Conservation (phyloP, 2,113 vertebrate species). For the Aix galericulata region DNA sequence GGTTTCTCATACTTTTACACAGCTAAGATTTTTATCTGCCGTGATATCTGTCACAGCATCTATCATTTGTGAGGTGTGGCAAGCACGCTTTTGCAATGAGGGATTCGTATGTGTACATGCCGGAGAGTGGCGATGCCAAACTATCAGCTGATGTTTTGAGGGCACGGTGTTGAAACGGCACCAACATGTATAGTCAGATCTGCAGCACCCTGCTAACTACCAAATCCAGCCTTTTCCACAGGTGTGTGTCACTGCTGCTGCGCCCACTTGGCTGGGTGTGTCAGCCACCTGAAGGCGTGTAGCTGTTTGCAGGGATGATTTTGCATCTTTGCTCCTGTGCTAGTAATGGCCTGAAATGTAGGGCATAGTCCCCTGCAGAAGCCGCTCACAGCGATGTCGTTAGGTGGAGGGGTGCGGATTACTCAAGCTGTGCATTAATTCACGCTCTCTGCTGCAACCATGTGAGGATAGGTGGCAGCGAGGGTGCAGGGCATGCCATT, state of each 20-base stretch:
- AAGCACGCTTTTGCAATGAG: slow-evolving; percentile 47
- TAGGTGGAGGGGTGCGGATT: not conserved
- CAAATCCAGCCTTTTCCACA: slow-evolving; percentile 57
- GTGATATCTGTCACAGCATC: slow-evolving; percentile 55
- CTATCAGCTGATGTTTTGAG: slow-evolving; percentile 62
- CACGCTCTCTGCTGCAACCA: not conserved
- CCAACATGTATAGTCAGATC: slow-evolving; percentile 70
- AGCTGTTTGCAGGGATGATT: slow-evolving; percentile 65
- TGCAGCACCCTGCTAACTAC: slow-evolving; percentile 37
- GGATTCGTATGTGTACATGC: slow-evolving; percentile 45
- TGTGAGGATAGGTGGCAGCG: not conserved
- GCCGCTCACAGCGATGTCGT: not conserved
- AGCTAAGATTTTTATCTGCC: slow-evolving; percentile 45
- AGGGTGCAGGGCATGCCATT: not conserved
- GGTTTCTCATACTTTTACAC: slow-evolving; percentile 54
- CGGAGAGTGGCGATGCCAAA: slow-evolving; percentile 19
- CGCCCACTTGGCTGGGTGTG: slow-evolving; percentile 60
- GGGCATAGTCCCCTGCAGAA: slow-evolving; percentile 43
- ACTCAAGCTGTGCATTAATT: not conserved
- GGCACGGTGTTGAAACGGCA: slow-evolving; percentile 64
- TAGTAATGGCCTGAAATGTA: slow-evolving; percentile 64
- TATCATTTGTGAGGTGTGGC: slow-evolving; percentile 63
- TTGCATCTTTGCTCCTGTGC: slow-evolving; percentile 44
- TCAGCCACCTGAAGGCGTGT: slow-evolving; percentile 55
- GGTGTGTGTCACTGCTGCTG: slow-evolving; percentile 68